Evolutionary conservation across 2,888 invertebrate genomes (phyloP), one percentile per base, ranked within the genome.

Genomic region (Sarcophaga rosellei): DNA sequence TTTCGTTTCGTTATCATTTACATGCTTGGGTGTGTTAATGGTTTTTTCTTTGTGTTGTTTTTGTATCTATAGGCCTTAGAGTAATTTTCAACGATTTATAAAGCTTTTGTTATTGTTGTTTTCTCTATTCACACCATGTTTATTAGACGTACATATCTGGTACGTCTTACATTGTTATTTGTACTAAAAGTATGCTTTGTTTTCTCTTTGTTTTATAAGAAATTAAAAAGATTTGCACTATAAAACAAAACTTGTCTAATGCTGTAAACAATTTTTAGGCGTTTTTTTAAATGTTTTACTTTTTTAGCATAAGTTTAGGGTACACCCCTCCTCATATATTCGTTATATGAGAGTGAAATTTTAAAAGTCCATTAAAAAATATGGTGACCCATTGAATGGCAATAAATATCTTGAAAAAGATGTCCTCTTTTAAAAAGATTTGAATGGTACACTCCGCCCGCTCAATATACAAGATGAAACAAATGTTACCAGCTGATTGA

Each of bases 11-110:
- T 53, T 12, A 53, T 15, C 10, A 53, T 53, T 12, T 17, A 35
- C 15, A 15, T 47, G 53, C 17, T 12, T 12, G 53, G 12, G 15
- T 15, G 53, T 53, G 53, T 17, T 53, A 53, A 53, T 53, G 53
- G 53, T 53, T 53, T 53, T 53, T 17, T 53, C 17, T 53, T 35
- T 72, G 79, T 75, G 6, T 63, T 20, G 21, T n/a, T 80, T 6
- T 35, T 12, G 44, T 20, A 65, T 65, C 53, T 53, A 53, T 53
- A 17, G 53, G 53, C 53, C 53, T 53, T 15, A 53, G 53, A 53
- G 61, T 21, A 61, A 66, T 77, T 77, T 53, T n/a, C 44, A 62
- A 68, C 73, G 66, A 73, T 78, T 83, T 83, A 74, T 74, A 57
- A 62, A 20, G 83, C 68, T 81, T 81, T 81, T 63, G 25, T 81